Base-by-base conservation (phyloP, 1,140 invertebrate species). In the Danaus plexippus region DNA sequence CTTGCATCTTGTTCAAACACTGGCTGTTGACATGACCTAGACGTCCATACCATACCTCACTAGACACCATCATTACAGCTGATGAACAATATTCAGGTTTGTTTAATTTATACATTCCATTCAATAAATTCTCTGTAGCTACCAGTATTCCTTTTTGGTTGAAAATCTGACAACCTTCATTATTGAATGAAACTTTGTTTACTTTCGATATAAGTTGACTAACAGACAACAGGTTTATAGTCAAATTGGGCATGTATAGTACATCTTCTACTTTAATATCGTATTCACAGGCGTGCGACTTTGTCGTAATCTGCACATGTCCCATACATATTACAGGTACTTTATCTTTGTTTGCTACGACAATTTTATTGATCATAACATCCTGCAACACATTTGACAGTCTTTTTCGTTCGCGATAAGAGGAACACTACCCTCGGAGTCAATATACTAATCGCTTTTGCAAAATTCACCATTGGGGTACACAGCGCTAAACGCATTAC, bases 1-100 rank as follows among this genome's bases (percentile, higher is more conserved):
- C 51, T 11, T 59, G 53, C 69, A 74, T 69, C 43, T 63, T 67
- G 42, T 71, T 67, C 42, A 74, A 15, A 40, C 67, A 61, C 0
- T 44, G 47, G 44, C 54, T 69, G 40, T 74, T 73, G 9, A 78
- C 43, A 59, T 77, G 73, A 32, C 67, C 69, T 12, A 74, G 47
- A 12, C 71, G 9, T 15, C 70, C 47, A 68, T 77, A 70, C 70
- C 72, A 77, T n/a, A 57, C 12, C 43, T 62, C 52, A 54, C 47
- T 57, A 8, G 63, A 59, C 9, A 59, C 46, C 47, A 61, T 52
- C 13, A 49, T 41, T 61, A 62, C 58, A 52, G 55, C 67, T 11
- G 52, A 49, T 45, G 48, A 54, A 45, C 54, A 54, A 43, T 46
- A 4, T 12, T 47, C 43, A 44, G 60, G 43, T 11, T 54, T 62